Conservation (phyloP, 2,113 vertebrate genomes). For the Vombatus ursinus region DNA sequence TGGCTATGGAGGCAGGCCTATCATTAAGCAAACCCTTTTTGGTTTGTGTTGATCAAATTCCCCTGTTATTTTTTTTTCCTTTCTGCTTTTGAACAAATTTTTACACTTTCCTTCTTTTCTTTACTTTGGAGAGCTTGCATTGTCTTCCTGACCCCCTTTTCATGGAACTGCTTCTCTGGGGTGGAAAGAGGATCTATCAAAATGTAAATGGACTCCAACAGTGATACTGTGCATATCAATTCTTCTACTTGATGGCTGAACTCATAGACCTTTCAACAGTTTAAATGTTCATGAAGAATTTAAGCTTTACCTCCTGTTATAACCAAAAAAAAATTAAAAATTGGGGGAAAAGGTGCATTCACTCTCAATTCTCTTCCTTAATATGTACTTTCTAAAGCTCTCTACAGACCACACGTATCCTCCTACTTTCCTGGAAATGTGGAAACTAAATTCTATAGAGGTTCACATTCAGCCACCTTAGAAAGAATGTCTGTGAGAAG, state of each 20-base stretch:
- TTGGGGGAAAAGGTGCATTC: conserved; percentile 4
- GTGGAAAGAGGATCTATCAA: conserved; percentile 61
- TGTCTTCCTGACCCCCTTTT: conserved; percentile 30
- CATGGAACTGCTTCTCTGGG: conserved; percentile 66
- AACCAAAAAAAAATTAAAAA: conserved; percentile 33
- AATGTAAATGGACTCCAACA: conserved; percentile 69
- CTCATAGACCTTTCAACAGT: conserved; percentile 61
- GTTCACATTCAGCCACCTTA: background rate
- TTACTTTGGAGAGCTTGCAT: conserved; percentile 40
- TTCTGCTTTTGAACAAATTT: conserved; percentile 2
- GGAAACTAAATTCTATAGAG: conserved; percentile 1
- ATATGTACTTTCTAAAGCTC: conserved; percentile 23
- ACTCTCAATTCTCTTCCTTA: conserved; percentile 9
- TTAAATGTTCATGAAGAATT: conserved; percentile 74
- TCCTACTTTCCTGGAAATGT: conserved; percentile 25
- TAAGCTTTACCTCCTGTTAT: conserved; percentile 47
- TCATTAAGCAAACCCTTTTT: background rate
- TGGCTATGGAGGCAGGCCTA: background rate
- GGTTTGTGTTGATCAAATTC: conserved; percentile 2
- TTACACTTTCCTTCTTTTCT: conserved; percentile 45
- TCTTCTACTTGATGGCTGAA: conserved; percentile 63
- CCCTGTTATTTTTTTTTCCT: conserved; percentile 53
- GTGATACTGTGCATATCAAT: conserved; percentile 58
- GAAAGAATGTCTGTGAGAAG: background rate
- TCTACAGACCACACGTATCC: background rate